Conservation (phyloP, 2,888 invertebrate genomes). For the Busseola fusca region DNA sequence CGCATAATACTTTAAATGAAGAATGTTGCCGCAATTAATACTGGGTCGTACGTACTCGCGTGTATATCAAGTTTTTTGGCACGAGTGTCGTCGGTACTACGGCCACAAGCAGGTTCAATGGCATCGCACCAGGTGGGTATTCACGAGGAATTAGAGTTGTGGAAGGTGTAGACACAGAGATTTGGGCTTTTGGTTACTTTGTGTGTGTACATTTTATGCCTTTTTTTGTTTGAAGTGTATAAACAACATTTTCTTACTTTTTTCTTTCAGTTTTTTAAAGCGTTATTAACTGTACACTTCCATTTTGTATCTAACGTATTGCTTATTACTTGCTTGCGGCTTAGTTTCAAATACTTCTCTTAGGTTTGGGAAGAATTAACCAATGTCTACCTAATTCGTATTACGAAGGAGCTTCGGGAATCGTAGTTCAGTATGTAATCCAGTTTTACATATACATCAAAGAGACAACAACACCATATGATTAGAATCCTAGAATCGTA, state of each 20-base stretch:
- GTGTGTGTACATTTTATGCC: no score
- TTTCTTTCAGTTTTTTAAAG: no score
- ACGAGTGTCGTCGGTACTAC: conserved; percentile 63
- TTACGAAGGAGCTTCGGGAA: neutral
- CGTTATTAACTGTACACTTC: no score
- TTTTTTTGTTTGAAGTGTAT: no score
- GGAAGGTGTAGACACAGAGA: conserved; percentile 59
- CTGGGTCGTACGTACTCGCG: conserved; percentile 53
- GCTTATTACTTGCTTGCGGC: no score
- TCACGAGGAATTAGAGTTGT: conserved; percentile 62
- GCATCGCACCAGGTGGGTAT: conserved; percentile 79
- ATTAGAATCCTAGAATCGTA: conserved; percentile 1
- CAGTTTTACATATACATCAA: neutral
- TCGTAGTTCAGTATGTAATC: neutral
- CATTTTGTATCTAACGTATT: no score
- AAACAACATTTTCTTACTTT: no score
- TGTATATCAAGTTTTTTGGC: conserved; percentile 74
- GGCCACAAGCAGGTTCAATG: conserved; percentile 75
- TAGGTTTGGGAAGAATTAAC: neutral
- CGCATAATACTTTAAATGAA: conserved; percentile 47
- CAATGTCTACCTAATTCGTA: neutral
- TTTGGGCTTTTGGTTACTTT: no score
- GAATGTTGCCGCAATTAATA: conserved; percentile 53
- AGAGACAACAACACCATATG: neutral
- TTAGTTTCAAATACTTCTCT: neutral